Evolutionary conservation across 92 coral and sea anemone genomes (phyloP).

Genomic region (Scolanthus callimorphus): DNA sequence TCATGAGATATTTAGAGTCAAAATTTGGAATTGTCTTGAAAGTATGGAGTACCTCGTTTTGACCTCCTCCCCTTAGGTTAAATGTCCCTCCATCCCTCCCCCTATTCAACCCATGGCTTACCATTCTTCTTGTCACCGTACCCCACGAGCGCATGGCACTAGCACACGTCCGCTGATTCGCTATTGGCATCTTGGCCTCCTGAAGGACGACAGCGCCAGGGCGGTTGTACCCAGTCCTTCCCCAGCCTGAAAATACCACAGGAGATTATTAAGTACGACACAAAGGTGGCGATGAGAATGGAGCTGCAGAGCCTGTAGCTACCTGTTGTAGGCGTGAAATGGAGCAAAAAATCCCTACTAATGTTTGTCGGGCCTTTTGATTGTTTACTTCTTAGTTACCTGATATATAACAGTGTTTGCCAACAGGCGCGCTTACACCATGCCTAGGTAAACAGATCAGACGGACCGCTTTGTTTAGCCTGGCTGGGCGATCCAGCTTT

Average conservation of each 20-base stretch:
- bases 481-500: slow-evolving; percentile 52
- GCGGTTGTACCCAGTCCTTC: slow-evolving; percentile 63
- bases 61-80: no score
- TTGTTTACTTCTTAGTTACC: no score
- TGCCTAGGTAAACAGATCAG: slow-evolving; percentile 63
- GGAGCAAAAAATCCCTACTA: no score
- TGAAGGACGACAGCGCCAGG: slow-evolving; percentile 80
- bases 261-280: not conserved
- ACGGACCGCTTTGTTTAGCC: slow-evolving; percentile 48
- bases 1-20: no score
- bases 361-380: no score
- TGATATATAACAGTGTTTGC: slow-evolving; percentile 58
- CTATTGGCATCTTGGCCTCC: slow-evolving; percentile 73
- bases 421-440: slow-evolving; percentile 46
- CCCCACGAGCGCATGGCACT: slow-evolving; percentile 52
- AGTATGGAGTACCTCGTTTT: no score
- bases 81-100: no score
- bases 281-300: no score
- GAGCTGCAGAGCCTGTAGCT: no score
- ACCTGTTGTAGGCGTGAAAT: no score
- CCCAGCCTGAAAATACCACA: slow-evolving; percentile 53
- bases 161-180: slow-evolving; percentile 40
- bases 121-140: slow-evolving; percentile 34
- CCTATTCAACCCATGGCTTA: slow-evolving; percentile 2
- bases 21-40: no score